A percentile compares a stretch with the other conserved stretches of the same genome.
Evolutionary conservation across 2,888 invertebrate species (phyloP).

Genomic region (Deilephila elpenor): DNA sequence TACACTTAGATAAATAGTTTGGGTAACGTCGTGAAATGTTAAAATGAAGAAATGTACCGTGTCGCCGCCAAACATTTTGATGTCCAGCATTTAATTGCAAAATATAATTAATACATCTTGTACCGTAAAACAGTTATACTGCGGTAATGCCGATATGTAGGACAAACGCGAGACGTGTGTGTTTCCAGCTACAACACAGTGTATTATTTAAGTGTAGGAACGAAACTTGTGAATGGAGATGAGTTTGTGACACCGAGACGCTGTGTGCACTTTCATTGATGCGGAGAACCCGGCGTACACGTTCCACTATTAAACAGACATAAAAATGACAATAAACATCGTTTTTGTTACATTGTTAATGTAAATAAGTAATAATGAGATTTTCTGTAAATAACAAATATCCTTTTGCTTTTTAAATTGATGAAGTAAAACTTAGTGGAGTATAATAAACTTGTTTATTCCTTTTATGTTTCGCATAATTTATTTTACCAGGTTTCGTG

Average conservation of each 20-base stretch:
- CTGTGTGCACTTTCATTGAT: not conserved
- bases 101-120: constrained; percentile 77
- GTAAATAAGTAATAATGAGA: too few species aligned
- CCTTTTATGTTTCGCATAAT: too few species aligned
- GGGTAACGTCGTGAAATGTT: constrained; percentile 50
- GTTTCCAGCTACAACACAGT: constrained; percentile 11
- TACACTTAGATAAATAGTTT: constrained; percentile 63
- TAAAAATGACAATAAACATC: constrained; percentile 23
- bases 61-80: constrained; percentile 75
- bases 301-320: constrained; percentile 9
- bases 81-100: constrained; percentile 76
- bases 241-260: not conserved
- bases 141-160: constrained; percentile 60
- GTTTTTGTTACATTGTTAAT: constrained; percentile 19
- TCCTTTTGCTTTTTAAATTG: too few species aligned
- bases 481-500: too few species aligned
- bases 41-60: constrained; percentile 72
- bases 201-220: not conserved
- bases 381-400: not conserved
- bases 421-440: too few species aligned
- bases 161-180: constrained; percentile 35
- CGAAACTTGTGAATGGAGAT: not conserved
- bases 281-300: not conserved
- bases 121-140: constrained; percentile 59
- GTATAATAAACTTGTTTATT: too few species aligned